Evolutionary conservation across 2,113 vertebrate species (phyloP), one percentile per base, ranked within the genome.

Genomic region (Microcebus griseorufus): DNA sequence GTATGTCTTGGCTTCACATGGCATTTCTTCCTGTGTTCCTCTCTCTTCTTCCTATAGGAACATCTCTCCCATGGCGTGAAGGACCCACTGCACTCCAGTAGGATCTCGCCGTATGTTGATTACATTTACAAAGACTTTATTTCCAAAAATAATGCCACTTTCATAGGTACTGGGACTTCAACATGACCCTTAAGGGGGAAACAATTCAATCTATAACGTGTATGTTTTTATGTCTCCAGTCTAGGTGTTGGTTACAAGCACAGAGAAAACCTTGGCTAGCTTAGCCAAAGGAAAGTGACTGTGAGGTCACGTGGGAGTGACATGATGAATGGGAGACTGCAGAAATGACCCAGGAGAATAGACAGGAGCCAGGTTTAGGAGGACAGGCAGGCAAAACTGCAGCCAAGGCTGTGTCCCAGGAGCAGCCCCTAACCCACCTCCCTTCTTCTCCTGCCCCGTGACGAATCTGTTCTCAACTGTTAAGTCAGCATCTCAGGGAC

Each of bases 221-320:
- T 22, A 2, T 10, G 13, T 73, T 90, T 70, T 45, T 10, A 90
- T 73, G 90, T 90, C 83, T 97, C 11, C 37, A 76, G 42, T 20
- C 32, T 42, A 62, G 48, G 20, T 93, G 3, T 55, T 78, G 22
- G 16, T 58, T 79, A 55, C 17, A 37, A 48, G 45, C 53, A 81
- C 4, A 82, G 25, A 92, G 89, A 69, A 22, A 42, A 60, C 7
- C 39, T 58, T 45, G 48, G 17, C 10, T 62, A 20, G 84, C 14
- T 75, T 53, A 82, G 81, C 75, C 64, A 45, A 65, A 39, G 37
- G 32, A 27, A 83, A n/a, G 42, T 55, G 73, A 65, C 27, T 67
- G 37, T 88, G 76, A 65, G 42, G 20, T n/a, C 48, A 39, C 9
- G 29, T 55, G 23, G 12, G 3, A 65, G 8, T 92, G 83, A 72